phyloP scores from a whole-genome alignment of 2,113 vertebrate species.

The Microtus richardsoni region DNA sequence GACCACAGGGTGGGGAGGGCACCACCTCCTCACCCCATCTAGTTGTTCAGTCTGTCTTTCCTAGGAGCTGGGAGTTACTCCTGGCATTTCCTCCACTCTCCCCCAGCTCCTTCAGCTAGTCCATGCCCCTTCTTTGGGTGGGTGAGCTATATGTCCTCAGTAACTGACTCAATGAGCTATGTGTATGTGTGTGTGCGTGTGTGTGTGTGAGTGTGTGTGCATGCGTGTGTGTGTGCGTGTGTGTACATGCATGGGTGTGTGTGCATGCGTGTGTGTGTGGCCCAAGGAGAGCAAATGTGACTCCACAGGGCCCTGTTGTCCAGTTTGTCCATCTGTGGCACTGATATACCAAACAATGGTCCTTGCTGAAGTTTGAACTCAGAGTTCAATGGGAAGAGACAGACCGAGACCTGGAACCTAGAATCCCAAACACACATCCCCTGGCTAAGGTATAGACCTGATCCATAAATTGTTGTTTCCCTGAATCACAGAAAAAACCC shows the following conservation, averaged over 20 bases:
- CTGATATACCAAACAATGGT: background rate
- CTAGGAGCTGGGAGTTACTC: background rate
- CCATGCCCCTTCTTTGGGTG: no score
- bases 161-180: no score
- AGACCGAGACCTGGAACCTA: background rate
- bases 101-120: background rate
- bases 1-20: background rate
- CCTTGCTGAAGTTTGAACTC: no score
- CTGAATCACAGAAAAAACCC: background rate
- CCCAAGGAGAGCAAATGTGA: no score
- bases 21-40: background rate
- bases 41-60: background rate
- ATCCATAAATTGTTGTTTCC: background rate
- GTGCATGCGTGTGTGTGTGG: fast-evolving
- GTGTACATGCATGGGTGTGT: fast-evolving
- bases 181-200: fast-evolving
- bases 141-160: fast-evolving
- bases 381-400: background rate
- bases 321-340: background rate
- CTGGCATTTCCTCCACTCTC: fast-evolving
- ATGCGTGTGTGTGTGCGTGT: no score
- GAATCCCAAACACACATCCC: background rate
- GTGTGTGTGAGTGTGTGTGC: background rate
- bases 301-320: background rate
- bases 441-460: background rate